phyloP scores from a whole-genome alignment of 2,888 invertebrate genomes.

The Serrognathus titanus region DNA sequence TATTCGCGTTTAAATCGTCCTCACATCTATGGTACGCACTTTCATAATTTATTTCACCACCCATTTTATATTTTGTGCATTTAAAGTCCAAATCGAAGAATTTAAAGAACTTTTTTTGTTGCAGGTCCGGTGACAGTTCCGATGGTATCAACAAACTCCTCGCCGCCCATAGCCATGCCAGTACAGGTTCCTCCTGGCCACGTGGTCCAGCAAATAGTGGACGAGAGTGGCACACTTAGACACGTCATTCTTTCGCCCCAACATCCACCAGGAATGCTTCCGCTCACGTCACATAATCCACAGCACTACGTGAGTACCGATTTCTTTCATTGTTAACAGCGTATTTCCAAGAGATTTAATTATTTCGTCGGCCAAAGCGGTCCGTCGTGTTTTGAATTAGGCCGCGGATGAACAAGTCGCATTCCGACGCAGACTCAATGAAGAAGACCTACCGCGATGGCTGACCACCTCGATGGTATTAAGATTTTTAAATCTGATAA shows the following conservation, averaged over 20 bases:
- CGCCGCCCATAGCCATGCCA: slow-evolving; percentile 78
- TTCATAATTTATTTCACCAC: too few species aligned
- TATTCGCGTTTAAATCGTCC: too few species aligned
- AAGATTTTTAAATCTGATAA: too few species aligned
- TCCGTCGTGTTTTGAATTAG: too few species aligned
- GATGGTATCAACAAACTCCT: slow-evolving; percentile 78
- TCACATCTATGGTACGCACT: too few species aligned
- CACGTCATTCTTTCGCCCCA: slow-evolving; percentile 86
- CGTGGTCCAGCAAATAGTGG: slow-evolving; percentile 88
- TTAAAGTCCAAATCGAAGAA: too few species aligned
- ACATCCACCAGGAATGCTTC: slow-evolving; percentile 53
- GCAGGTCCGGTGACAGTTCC: slow-evolving; percentile 81
- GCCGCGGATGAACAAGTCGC: too few species aligned
- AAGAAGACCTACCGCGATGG: too few species aligned
- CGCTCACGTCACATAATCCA: slow-evolving; percentile 57
- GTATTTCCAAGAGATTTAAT: too few species aligned
- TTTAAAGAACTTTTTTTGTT: slow-evolving; percentile 31
- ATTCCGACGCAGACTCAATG: too few species aligned
- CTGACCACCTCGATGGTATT: too few species aligned
- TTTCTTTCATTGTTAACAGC: not conserved
- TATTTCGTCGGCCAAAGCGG: not conserved
- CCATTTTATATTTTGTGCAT: too few species aligned
- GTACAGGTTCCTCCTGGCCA: slow-evolving; percentile 90
- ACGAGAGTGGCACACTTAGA: slow-evolving; percentile 82
- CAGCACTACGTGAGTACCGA: slow-evolving; percentile 63